Conservation (phyloP, 2,113 vertebrate species). For the Neogobius melanostomus region DNA sequence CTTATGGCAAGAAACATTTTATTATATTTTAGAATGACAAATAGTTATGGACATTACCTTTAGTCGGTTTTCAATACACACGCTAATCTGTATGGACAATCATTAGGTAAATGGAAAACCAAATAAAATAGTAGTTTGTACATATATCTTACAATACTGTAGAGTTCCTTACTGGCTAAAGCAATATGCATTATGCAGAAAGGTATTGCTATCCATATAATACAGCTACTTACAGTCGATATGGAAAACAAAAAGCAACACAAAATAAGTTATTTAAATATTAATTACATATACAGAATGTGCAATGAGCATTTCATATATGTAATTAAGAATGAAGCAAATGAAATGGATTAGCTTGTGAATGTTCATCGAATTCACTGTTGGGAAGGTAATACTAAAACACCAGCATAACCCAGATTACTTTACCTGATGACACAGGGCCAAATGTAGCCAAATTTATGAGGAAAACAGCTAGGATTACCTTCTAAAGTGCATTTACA, state of each 20-base stretch:
- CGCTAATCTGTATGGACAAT: slow-evolving; percentile 90
- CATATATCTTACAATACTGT: slow-evolving; percentile 92
- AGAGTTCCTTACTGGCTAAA: slow-evolving; percentile 84
- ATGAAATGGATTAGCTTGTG: slow-evolving; percentile 57
- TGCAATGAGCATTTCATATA: slow-evolving; percentile 95
- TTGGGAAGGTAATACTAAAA: slow-evolving; percentile 60
- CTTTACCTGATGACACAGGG: slow-evolving; percentile 61
- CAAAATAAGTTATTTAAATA: slow-evolving; percentile 99
- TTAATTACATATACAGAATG: slow-evolving; percentile 99
- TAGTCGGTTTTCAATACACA: slow-evolving; percentile 86
- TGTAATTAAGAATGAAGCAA: slow-evolving; percentile 76
- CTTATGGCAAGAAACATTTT: slow-evolving; percentile 69
- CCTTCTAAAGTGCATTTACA: slow-evolving; percentile 84
- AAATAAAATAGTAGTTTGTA: slow-evolving; percentile 95
- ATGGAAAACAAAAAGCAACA: slow-evolving; percentile 86
- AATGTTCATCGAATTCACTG: slow-evolving; percentile 64
- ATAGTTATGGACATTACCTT: slow-evolving; percentile 90
- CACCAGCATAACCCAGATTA: slow-evolving; percentile 60
- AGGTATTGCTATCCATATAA: slow-evolving; percentile 92
- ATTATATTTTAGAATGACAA: slow-evolving; percentile 88
- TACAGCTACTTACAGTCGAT: slow-evolving; percentile 99
- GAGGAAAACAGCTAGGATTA: slow-evolving; percentile 62
- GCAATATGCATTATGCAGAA: slow-evolving; percentile 86
- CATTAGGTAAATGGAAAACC: slow-evolving; percentile 88
- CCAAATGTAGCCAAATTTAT: slow-evolving; percentile 59